Percentiles rank a stretch among this genome's conserved stretches.
phyloP scores from a whole-genome alignment of 2,797 vertebrate species.

The Aplochiton taeniatus region DNA sequence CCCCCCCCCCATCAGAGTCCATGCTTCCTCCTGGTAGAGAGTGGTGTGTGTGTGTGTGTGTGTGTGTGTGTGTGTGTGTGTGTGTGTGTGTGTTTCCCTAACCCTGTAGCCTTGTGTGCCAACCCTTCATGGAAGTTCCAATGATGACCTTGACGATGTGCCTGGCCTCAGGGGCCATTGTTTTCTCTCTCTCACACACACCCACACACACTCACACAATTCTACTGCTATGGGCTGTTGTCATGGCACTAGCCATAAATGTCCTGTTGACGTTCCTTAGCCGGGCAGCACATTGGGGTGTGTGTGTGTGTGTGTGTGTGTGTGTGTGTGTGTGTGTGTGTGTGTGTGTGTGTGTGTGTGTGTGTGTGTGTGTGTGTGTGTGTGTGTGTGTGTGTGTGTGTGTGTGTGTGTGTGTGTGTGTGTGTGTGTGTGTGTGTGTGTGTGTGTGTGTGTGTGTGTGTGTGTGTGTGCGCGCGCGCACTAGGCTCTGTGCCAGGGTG shows the following conservation, averaged over 20 bases:
- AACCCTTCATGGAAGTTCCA: not conserved
- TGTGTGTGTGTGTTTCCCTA: not conserved
- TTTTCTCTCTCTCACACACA: not conserved
- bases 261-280: not conserved
- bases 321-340: no score
- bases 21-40: no score
- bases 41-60: not conserved
- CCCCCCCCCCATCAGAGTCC: no score
- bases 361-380: no score
- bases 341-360: no score
- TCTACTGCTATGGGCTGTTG: not conserved
- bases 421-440: no score
- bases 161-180: not conserved
- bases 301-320: no score
- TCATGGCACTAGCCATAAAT: constrained; percentile 1
- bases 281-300: not conserved
- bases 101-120: constrained; percentile 1
- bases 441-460: not conserved
- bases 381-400: no score
- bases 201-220: constrained; percentile 7
- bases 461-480: not conserved
- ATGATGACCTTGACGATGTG: constrained; percentile 10
- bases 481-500: not conserved
- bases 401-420: no score
- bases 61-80: not conserved